A percentile compares a stretch with the other conserved stretches of the same genome.
phyloP scores from a whole-genome alignment of 2,797 vertebrate species.

The Anguilla megastoma region DNA sequence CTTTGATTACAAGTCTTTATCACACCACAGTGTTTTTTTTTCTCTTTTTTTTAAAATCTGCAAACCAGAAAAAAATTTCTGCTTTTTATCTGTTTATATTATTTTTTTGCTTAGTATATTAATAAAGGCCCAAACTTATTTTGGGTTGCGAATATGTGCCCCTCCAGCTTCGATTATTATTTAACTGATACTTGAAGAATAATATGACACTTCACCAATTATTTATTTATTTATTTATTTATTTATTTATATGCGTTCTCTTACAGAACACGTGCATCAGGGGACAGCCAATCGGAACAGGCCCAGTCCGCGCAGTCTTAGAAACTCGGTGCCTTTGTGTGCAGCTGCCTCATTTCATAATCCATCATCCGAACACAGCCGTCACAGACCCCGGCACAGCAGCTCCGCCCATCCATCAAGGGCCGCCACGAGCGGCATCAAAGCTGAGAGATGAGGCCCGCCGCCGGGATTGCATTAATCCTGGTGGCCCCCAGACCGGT shows the following conservation, averaged over 20 bases:
- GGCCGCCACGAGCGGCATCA: conserved; percentile 70
- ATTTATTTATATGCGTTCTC: conserved; percentile 33
- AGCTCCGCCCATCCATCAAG: conserved; percentile 72
- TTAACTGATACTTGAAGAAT: conserved; percentile 56
- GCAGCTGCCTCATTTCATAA: conserved; percentile 78
- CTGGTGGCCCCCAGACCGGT: conserved; percentile 59
- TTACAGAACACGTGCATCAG: conserved; percentile 47
- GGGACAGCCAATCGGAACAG: background rate
- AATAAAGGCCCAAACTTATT: background rate
- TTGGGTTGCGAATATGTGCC: background rate
- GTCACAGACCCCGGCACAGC: conserved; percentile 61
- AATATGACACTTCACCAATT: conserved; percentile 41
- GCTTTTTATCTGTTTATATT: too few species aligned
- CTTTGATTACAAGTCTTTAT: conserved; percentile 4
- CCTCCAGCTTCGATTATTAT: conserved; percentile 30
- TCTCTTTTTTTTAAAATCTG: too few species aligned
- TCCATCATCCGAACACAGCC: conserved; percentile 71
- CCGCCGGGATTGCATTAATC: conserved; percentile 73
- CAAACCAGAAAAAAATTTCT: background rate
- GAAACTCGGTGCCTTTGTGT: conserved; percentile 61
- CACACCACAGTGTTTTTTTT: background rate
- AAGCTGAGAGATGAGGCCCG: conserved; percentile 70
- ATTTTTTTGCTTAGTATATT: background rate
- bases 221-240: background rate
- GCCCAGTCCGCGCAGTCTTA: conserved; percentile 45